Base-by-base conservation (phyloP, 2,113 vertebrate genomes). In the Pygoscelis antarcticus region DNA sequence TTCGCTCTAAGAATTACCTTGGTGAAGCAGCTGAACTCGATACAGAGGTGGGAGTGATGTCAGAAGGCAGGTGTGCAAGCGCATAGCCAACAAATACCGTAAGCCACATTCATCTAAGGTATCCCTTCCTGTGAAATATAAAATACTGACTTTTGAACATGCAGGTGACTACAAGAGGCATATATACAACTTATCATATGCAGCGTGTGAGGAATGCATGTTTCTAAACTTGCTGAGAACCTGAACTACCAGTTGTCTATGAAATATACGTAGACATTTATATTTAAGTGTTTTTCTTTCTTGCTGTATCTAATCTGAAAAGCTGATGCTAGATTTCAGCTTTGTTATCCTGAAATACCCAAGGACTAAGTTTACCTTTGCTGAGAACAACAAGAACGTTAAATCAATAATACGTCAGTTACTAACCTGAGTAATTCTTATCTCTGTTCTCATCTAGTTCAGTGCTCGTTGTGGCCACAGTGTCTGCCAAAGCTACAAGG, bases 21-120 rank as follows among this genome's bases (percentile, higher is more conserved):
- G 99, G 96, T 99, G 99, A 16, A 99, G 98, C 32, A 99, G 98
- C 97, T 99, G 99, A 79, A 99, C 98, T 27, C 99, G 98, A 97
- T 99, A 99, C 23, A 99, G 98, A 13, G 99, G 99, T 21, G 99
- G 99, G 92, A 99, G 98, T 7, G 99, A 99, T 47, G 99, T 99
- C 94, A 99, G 98, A 95, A 99, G 98, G 96, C 99, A 99, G 19
- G 99, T 99, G 85, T 99, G 99, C 88, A 99, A 97, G 70, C 99
- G 99, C 99, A 99, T 99, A n/a, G 99, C 99, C 97, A 99, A 81
- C 85, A 99, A 92, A 93, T 99, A 99, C 58, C 99, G 98, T 79
- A 99, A 98, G 32, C 99, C 99, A 96, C 99, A 99, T 79, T 99
- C 99, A 87, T 99, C 99, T 58, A 99, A 97, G 25, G 99, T 99